Evolutionary conservation across 1,140 invertebrate genomes (phyloP), one percentile per base, ranked within the genome.

Genomic region (Teleogryllus occipitalis): DNA sequence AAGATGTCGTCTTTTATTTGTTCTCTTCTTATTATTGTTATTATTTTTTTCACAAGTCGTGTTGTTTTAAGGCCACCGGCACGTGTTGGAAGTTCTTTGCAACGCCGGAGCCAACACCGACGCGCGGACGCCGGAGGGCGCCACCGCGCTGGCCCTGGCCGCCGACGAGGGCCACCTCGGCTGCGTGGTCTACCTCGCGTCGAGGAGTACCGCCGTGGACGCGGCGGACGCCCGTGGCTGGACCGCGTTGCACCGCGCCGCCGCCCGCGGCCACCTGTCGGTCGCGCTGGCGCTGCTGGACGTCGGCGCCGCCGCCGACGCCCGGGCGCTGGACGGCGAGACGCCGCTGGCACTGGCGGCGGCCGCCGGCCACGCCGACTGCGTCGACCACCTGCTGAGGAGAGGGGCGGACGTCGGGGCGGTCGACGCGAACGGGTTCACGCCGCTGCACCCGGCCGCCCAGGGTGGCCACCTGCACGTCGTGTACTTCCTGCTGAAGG

Each of bases 401-500:
- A 14, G 75, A 7, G 75, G 75, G 8, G 8, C 75, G 6, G 22
- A 39, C 14, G 14, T 76, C 5, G n/a, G 0, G 39, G 47, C 18
- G 75, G 47, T 18, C 27, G 47, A 27, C 4, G 22, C 39, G 8
- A 39, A 6, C 39, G 75, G 75, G 12, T 2, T 39, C 75, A 76
- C 75, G 18, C 39, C 75, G 7, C 14, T 76, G 3, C 75, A 76
- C n/a, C 27, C 39, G 0, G 75, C 75, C 2, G 75, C 75, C 7
- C n/a, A 18, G 14, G 39, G 75, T 14, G 75, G 75, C 27, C 65
- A 39, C 8, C 83, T 94, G 47, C 85, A 90, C 54, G 88, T 89
- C 81, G 89, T 91, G 48, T 82, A 85, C 22, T 82, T 88, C 10
- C 85, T 92, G 74, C 81, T 93, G 10, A 84, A 88, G 74, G 87